A percentile compares a stretch with the other conserved stretches of the same genome.
phyloP scores from a whole-genome alignment of 1,140 invertebrate genomes.

The Drosophila equinoxialis region DNA sequence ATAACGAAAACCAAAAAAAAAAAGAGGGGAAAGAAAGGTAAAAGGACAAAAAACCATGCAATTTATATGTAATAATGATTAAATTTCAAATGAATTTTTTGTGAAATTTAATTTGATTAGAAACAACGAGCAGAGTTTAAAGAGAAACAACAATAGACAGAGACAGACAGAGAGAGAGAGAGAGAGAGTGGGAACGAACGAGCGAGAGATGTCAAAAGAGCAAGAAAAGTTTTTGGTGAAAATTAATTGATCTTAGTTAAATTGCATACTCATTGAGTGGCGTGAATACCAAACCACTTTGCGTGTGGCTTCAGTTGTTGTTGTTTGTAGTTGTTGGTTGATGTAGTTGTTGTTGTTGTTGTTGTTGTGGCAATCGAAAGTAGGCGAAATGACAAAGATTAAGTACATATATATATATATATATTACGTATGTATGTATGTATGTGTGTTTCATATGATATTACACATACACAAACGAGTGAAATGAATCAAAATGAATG shows the following conservation, averaged over 20 bases:
- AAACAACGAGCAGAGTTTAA: constrained; percentile 6
- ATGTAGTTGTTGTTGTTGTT: constrained; percentile 38
- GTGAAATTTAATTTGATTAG: constrained; percentile 64
- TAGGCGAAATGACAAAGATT: constrained; percentile 27
- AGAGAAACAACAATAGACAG: constrained; percentile 18
- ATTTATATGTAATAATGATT: constrained; percentile 27
- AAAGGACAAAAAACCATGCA: constrained; percentile 43
- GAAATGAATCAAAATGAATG: background rate
- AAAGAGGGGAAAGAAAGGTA: background rate
- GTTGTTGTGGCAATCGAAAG: constrained; percentile 43
- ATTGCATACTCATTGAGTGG: constrained; percentile 83
- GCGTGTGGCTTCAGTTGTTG: constrained; percentile 69
- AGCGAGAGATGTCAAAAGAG: constrained; percentile 16
- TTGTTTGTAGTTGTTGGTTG: constrained; percentile 55
- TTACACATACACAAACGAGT: background rate
- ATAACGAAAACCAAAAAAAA: background rate
- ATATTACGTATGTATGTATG: constrained; percentile 15
- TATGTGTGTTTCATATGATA: background rate
- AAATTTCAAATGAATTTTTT: constrained; percentile 63
- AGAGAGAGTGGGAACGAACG: constrained; percentile 21
- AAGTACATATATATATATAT: constrained; percentile 20
- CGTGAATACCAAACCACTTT: constrained; percentile 82
- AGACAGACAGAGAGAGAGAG: constrained; percentile 13
- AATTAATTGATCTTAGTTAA: constrained; percentile 57
- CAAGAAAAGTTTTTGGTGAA: constrained; percentile 53